Conservation (phyloP, 2,888 invertebrate species). For the Sisyra nigra region DNA sequence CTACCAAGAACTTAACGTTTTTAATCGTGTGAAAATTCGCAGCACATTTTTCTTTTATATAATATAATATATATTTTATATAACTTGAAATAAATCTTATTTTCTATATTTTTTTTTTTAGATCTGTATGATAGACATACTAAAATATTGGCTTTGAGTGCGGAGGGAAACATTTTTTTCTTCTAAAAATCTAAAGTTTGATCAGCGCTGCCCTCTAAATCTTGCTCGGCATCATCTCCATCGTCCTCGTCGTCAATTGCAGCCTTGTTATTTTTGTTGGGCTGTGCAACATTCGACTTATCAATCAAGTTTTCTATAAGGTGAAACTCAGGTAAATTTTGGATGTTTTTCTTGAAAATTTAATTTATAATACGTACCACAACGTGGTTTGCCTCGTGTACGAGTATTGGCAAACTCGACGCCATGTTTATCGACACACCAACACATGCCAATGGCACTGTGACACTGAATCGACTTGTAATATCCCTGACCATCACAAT, state of each 20-base stretch:
- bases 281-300: conserved; percentile 3
- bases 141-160: conserved; percentile 9
- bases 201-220: conserved; percentile 62
- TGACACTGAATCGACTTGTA: conserved; percentile 80
- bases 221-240: conserved; percentile 46
- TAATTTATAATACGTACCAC: conserved; percentile 38
- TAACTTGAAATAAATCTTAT: neutral
- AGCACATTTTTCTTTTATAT: no score
- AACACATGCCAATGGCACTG: conserved; percentile 72
- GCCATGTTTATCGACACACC: conserved; percentile 88
- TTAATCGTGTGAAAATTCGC: no score
- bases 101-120: neutral
- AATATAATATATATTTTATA: neutral
- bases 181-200: conserved; percentile 59
- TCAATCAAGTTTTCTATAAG: conserved; percentile 27
- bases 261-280: conserved; percentile 24
- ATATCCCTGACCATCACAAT: conserved; percentile 75
- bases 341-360: neutral
- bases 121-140: neutral
- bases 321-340: no score
- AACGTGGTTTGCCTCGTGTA: conserved; percentile 63
- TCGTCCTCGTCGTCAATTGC: conserved; percentile 55
- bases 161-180: conserved; percentile 11
- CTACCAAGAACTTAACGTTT: neutral
- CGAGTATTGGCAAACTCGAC: conserved; percentile 75